phyloP scores from a whole-genome alignment of 2,888 invertebrate genomes.

The Chloroclysta siterata region DNA sequence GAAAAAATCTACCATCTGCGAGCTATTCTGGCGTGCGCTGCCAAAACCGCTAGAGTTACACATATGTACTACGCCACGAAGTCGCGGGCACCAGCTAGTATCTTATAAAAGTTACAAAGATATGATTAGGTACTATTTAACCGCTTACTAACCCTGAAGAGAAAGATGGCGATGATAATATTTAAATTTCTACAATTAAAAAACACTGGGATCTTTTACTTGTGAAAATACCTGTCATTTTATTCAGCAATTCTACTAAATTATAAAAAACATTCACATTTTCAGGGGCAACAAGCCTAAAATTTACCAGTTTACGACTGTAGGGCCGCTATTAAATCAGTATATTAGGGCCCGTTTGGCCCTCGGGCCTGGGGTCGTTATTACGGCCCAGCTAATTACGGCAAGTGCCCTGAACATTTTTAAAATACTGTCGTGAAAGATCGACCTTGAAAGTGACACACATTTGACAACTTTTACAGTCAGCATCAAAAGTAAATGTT shows the following conservation, averaged over 20 bases:
- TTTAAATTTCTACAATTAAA: neutral
- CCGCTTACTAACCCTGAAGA: too few relatives aligned
- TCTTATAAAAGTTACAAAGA: too few relatives aligned
- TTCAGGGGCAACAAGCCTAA: conserved; percentile 17
- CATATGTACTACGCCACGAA: too few relatives aligned
- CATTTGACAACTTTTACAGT: neutral
- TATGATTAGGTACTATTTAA: too few relatives aligned
- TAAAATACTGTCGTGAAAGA: conserved; percentile 13
- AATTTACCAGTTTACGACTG: conserved; percentile 23
- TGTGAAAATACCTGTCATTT: conserved; percentile 17
- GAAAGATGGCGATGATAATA: too few relatives aligned
- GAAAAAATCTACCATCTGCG: too few relatives aligned
- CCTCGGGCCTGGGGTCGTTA: conserved; percentile 16
- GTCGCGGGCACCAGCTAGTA: too few relatives aligned
- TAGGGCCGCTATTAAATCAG: conserved; percentile 25
- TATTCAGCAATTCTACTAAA: conserved; percentile 12
- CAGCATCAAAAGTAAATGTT: too few relatives aligned
- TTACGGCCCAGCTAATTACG: conserved; percentile 26
- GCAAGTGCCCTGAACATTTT: conserved; percentile 23
- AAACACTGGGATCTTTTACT: neutral
- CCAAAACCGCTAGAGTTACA: too few relatives aligned
- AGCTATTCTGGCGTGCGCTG: too few relatives aligned
- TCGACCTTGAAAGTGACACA: neutral
- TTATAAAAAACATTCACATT: conserved; percentile 28
- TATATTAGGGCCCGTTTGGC: conserved; percentile 19